These are phyloP conservation scores for Loxodonta africana DNA, from an alignment of 2,113 vertebrate species.

Conservation along the genomic window DNA sequence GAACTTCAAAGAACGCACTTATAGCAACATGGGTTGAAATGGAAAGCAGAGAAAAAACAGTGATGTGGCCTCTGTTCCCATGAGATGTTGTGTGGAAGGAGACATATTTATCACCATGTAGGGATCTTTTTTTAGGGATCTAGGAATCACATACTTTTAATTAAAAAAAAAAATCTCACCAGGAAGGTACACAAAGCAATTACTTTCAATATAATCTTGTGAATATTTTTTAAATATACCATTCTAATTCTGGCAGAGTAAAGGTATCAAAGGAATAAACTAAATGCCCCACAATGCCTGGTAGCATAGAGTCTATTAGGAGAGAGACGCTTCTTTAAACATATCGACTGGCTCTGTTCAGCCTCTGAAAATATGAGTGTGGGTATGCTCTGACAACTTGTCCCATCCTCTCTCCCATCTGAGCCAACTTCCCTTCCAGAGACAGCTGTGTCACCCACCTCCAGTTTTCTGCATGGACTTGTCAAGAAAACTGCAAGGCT, in stretches of 20 bases:
- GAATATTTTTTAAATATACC: not conserved
- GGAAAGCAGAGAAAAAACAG: not conserved
- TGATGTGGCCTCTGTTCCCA: not conserved
- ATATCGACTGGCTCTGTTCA: not conserved
- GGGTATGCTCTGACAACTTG: not conserved
- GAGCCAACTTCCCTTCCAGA: not conserved
- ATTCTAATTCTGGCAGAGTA: not conserved
- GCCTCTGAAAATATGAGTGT: not conserved
- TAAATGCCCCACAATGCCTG: not conserved
- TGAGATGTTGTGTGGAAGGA: not conserved
- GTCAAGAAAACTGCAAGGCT: not conserved
- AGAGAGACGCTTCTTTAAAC: not conserved
- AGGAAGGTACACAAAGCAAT: not conserved
- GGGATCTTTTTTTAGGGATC: too few species aligned
- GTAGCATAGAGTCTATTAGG: not conserved
- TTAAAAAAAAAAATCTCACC: not conserved
- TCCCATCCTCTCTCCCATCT: not conserved
- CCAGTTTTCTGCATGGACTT: not conserved
- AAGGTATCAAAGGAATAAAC: not conserved
- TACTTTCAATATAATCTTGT: not conserved
- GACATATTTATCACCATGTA: not conserved
- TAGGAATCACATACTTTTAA: not conserved
- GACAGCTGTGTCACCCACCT: not conserved
- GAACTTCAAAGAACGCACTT: not conserved
- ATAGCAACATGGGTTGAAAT: not conserved